phyloP scores from a whole-genome alignment of 1,140 invertebrate genomes.

The Cheumatopsyche charites region DNA sequence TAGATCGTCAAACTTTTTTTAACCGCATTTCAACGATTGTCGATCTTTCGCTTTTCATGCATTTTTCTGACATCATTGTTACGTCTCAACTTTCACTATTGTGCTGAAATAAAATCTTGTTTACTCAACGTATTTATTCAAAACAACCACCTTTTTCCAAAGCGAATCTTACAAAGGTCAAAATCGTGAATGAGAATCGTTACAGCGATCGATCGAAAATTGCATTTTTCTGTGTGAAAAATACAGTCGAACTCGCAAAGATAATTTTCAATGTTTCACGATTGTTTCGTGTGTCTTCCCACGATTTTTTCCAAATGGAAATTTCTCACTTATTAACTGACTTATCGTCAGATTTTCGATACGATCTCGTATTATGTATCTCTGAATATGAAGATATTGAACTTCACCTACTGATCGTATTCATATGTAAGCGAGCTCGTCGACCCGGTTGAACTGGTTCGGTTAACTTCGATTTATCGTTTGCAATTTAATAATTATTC shows the following conservation, averaged over 20 bases:
- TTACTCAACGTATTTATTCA: background rate
- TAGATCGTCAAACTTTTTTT: too few species aligned
- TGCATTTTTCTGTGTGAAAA: too few species aligned
- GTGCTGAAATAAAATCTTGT: too few species aligned
- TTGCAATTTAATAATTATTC: too few species aligned
- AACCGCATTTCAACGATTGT: background rate
- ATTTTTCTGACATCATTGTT: conserved; percentile 13
- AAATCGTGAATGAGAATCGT: background rate
- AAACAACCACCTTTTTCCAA: background rate
- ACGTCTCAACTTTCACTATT: conserved; percentile 5
- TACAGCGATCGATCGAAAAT: too few species aligned
- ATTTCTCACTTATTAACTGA: too few species aligned
- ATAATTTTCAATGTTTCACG: too few species aligned
- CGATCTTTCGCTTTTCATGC: background rate
- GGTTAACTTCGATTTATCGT: background rate
- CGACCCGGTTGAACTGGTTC: conserved; percentile 1
- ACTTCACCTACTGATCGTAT: conserved; percentile 14
- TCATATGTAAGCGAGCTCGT: too few species aligned
- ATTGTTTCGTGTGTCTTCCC: too few species aligned
- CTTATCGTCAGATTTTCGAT: too few species aligned
- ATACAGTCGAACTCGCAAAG: too few species aligned
- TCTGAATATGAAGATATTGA: background rate
- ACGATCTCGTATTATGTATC: background rate
- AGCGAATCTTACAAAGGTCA: background rate
- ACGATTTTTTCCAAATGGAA: too few species aligned